Percentiles rank a stretch among this genome's conserved stretches.
Conservation (phyloP, 2,888 invertebrate genomes). For the Chrysolina haemoptera region DNA sequence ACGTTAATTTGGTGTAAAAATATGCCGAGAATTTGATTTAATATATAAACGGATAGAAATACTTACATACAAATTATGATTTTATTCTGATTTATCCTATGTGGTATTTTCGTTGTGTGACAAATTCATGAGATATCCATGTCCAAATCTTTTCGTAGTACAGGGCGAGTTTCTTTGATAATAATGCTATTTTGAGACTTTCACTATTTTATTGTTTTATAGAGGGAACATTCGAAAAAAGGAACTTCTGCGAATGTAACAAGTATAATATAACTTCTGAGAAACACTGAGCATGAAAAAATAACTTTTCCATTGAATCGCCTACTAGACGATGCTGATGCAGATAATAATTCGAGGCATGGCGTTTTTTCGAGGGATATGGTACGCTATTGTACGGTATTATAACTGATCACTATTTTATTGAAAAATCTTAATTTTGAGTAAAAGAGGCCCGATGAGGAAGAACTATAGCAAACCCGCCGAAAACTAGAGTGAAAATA, state of each 20-base stretch:
- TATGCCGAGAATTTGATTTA: neutral
- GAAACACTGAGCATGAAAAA: neutral
- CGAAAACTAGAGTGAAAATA: too few species aligned
- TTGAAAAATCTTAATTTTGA: too few species aligned
- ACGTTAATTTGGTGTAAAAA: neutral
- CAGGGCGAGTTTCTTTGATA: neutral
- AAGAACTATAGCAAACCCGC: too few species aligned
- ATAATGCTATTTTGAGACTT: neutral
- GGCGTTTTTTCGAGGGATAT: neutral
- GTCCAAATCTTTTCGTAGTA: neutral
- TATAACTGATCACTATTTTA: neutral
- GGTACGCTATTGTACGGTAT: neutral
- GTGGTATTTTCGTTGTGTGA: neutral
- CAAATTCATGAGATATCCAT: neutral
- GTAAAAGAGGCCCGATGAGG: too few species aligned
- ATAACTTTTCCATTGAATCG: neutral
- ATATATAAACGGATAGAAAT: neutral
- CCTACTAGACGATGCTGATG: neutral
- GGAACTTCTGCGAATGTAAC: neutral
- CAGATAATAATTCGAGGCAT: neutral
- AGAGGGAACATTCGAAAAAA: neutral
- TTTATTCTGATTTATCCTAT: neutral
- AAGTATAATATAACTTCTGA: neutral
- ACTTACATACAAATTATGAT: neutral
- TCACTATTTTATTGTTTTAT: neutral